Evolutionary conservation across 1,140 invertebrate species (phyloP), one percentile per base, ranked within the genome.

Genomic region (Stegodyphus dumicola): DNA sequence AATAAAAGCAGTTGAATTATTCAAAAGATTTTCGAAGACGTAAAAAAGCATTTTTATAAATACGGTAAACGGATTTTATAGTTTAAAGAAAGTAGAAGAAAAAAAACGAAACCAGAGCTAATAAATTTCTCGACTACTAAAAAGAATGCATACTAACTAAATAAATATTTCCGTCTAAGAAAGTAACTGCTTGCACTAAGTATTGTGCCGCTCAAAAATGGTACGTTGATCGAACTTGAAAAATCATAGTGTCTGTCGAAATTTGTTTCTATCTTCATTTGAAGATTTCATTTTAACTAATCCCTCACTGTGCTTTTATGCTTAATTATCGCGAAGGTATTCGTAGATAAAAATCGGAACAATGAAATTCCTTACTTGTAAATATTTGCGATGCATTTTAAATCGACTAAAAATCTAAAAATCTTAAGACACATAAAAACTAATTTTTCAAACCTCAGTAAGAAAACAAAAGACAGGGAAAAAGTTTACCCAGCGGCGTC

Each of bases 211-310:
- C 9, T 9, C 56, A 60, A 60, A 60, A 60, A 15, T 1, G 15
- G 15, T 15, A 60, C 4, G 9, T 11, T 11, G 15, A 60, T 60
- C 9, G 56, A 11, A 60, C 9, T 60, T 9, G 9, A 60, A 60
- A 60, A 60, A 60, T 60, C 56, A 60, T 60, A 15, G 1, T 60
- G 56, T 60, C 56, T 60, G 9, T 0, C 9, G 9, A 60, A 60
- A 33, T 33, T 33, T 33, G 33, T 18, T 17, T 77, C 33, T 77
- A 51, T 66, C 7, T 64, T 18, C 15, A 66, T 80, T 80, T 56
- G 15, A 71, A 80, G 70, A 69, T 80, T 71, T 80, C 18, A 80
- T 70, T 80, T 80, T 80, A 80, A 80, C 67, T 80, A 80, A 80
- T 80, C 71, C 70, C 78, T 73, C 51, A 60, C 78, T 52, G 48